These are phyloP conservation scores for Drosophila meridionalis DNA, from an alignment of 2,888 invertebrate genomes.

Conservation along the genomic window DNA sequence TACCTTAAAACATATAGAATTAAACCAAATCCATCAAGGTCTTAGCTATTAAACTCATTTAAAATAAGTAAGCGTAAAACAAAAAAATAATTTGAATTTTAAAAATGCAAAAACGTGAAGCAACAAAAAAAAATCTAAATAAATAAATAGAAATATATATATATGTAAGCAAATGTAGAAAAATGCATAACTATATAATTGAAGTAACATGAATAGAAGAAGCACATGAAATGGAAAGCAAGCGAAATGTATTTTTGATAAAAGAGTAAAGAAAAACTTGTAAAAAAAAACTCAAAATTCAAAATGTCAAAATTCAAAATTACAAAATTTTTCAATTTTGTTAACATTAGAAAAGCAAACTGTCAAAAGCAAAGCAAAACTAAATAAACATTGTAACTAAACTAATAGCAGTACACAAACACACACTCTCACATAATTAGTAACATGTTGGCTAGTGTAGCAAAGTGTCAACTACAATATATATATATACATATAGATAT, in stretches of 20 bases:
- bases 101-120: constrained; percentile 35
- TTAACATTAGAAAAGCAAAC: constrained; percentile 9
- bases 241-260: constrained; percentile 69
- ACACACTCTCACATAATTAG: constrained; percentile 38
- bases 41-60: constrained; percentile 71
- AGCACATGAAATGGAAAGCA: constrained; percentile 30
- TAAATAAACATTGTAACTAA: constrained; percentile 21
- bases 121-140: constrained; percentile 11
- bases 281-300: constrained; percentile 9
- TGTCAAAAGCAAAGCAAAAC: constrained; percentile 16
- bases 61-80: constrained; percentile 32
- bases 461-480: constrained; percentile 15
- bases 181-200: constrained; percentile 49
- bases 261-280: constrained; percentile 6
- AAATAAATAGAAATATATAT: neutral
- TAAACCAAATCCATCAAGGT: constrained; percentile 75
- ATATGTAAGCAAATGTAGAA: constrained; percentile 32
- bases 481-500: constrained; percentile 3
- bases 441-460: constrained; percentile 34
- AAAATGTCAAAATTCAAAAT: constrained; percentile 17
- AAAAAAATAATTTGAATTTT: constrained; percentile 59
- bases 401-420: constrained; percentile 30
- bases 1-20: constrained; percentile 69
- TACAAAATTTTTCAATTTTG: constrained; percentile 46
- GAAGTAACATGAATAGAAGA: constrained; percentile 45